Evolutionary conservation across 2,888 invertebrate species (phyloP).

Genomic region (Athripsodes cinereus): DNA sequence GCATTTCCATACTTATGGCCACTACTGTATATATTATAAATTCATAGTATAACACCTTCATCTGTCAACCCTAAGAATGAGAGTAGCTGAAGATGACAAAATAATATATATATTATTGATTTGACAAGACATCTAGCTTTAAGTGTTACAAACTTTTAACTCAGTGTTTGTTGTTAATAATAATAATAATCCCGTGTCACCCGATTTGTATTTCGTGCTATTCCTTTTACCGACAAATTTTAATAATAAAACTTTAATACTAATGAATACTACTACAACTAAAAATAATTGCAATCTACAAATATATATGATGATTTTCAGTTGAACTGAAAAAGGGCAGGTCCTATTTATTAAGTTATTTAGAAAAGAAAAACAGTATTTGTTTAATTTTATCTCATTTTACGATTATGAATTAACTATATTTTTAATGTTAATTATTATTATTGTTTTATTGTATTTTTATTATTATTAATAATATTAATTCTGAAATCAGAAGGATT

Average conservation of each 20-base stretch:
- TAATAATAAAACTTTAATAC: too few species aligned
- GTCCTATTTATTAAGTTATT: conserved; percentile 19
- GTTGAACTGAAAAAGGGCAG: conserved; percentile 28
- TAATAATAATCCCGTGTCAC: conserved; percentile 1
- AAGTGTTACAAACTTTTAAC: conserved; percentile 25
- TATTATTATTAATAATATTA: conserved; percentile 15
- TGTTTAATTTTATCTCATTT: not conserved
- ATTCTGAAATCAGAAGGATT: conserved; percentile 19
- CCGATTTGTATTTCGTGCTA: conserved; percentile 16
- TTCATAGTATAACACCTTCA: too few species aligned
- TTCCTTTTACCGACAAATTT: not conserved
- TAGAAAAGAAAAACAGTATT: not conserved
- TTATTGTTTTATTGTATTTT: conserved; percentile 13
- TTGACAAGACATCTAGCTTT: conserved; percentile 24
- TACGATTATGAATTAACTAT: not conserved
- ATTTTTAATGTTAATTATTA: not conserved
- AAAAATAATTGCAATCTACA: conserved; percentile 14
- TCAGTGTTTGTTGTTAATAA: conserved; percentile 27
- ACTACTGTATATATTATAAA: too few species aligned
- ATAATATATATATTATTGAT: conserved; percentile 22
- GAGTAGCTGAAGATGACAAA: too few species aligned
- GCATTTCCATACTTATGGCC: too few species aligned
- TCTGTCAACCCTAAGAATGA: too few species aligned
- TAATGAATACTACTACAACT: too few species aligned
- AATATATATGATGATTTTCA: conserved; percentile 22